These are phyloP conservation scores for Octopus bimaculoides DNA, from an alignment of 1,140 invertebrate species.

Conservation along the genomic window DNA sequence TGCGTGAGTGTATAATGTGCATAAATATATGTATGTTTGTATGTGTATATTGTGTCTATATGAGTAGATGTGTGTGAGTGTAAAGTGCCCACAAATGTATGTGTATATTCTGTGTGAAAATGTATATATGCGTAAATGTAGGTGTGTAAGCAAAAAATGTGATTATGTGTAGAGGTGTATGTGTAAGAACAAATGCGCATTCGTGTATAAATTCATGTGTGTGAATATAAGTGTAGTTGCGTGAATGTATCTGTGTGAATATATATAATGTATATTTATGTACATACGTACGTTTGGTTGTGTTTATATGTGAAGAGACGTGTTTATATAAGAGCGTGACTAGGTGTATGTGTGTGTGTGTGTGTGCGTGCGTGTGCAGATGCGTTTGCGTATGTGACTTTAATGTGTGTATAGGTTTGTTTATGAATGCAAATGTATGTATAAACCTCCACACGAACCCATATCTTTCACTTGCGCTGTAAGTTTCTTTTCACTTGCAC, in stretches of 20 bases:
- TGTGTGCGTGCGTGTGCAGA: neutral
- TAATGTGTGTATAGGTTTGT: neutral
- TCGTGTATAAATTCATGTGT: neutral
- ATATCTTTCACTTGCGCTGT: neutral
- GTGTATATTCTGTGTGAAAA: neutral
- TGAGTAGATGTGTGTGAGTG: neutral
- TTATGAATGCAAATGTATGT: neutral
- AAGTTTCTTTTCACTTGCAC: no score
- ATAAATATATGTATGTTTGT: neutral
- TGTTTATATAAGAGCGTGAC: neutral
- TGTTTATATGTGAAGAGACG: neutral
- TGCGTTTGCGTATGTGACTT: neutral
- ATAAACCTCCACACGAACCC: neutral
- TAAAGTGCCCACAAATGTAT: neutral
- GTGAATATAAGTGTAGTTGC: neutral
- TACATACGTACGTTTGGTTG: neutral
- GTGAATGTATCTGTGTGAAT: neutral
- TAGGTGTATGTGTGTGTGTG: neutral
- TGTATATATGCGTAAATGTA: neutral
- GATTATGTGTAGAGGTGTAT: neutral
- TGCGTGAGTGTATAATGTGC: neutral
- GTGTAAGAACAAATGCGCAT: neutral
- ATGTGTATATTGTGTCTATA: neutral
- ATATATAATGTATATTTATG: conserved; percentile 4
- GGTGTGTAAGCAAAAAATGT: neutral